A percentile compares a stretch with the other conserved stretches of the same genome.
These are phyloP conservation scores for Brachypalpus laphriformis DNA, from an alignment of 2,888 invertebrate genomes.

Conservation along the genomic window DNA sequence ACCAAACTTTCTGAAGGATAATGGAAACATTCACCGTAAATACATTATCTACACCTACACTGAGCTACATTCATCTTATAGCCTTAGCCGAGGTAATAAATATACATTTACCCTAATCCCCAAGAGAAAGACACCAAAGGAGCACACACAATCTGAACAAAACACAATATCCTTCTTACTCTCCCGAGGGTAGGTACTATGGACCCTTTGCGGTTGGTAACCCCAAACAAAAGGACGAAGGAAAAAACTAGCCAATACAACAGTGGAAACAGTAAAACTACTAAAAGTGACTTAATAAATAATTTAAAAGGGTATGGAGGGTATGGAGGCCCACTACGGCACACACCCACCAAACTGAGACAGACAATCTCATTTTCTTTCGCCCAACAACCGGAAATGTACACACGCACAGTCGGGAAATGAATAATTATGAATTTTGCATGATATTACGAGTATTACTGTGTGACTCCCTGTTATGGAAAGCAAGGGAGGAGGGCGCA, in stretches of 20 bases:
- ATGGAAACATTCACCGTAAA: conserved; percentile 47
- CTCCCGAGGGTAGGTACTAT: neutral
- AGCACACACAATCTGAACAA: conserved; percentile 22
- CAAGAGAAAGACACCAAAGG: conserved; percentile 2
- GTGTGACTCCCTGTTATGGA: conserved; percentile 52
- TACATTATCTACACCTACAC: conserved; percentile 1
- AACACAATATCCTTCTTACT: neutral
- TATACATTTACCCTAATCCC: conserved; percentile 55
- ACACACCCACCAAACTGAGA: neutral
- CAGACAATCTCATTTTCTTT: conserved; percentile 22
- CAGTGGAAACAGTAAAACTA: neutral
- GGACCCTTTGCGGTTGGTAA: conserved; percentile 25
- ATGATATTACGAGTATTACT: conserved; percentile 70
- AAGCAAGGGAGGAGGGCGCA: neutral
- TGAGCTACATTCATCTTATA: neutral
- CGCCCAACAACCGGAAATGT: conserved; percentile 28
- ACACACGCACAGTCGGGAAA: conserved; percentile 39
- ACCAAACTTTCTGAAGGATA: conserved; percentile 14
- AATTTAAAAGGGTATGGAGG: conserved; percentile 38
- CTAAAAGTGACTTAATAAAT: conserved; percentile 36
- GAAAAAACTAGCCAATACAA: conserved; percentile 2
- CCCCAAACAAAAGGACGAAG: neutral
- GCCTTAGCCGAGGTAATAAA: conserved; percentile 39
- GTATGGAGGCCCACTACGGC: conserved; percentile 25
- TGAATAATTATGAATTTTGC: conserved; percentile 71